A percentile compares a stretch with the other conserved stretches of the same genome.
Evolutionary conservation across 92 coral and sea anemone genomes (phyloP).

Genomic region (Scolanthus callimorphus): DNA sequence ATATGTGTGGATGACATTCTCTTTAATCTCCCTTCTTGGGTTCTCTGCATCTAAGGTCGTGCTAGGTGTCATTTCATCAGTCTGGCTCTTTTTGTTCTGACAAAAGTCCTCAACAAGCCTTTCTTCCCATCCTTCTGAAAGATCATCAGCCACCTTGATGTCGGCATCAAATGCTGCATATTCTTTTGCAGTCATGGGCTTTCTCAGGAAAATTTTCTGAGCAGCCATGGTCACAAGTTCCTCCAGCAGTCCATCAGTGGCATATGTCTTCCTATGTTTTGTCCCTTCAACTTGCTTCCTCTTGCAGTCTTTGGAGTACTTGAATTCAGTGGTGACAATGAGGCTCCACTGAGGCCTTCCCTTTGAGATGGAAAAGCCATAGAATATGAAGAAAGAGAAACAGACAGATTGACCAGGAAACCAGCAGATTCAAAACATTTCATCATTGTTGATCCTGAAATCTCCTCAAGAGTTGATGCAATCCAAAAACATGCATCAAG

Average conservation of each 20-base stretch:
- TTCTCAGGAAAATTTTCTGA: neutral
- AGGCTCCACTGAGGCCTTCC: slow-evolving; percentile 24
- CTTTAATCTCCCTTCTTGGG: neutral
- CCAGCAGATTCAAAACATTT: slow-evolving; percentile 32
- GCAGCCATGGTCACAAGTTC: neutral
- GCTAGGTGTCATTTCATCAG: neutral
- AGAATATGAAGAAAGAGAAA: slow-evolving; percentile 29
- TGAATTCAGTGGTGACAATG: slow-evolving; percentile 8
- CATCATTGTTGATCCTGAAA: slow-evolving; percentile 8
- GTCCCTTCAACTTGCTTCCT: slow-evolving; percentile 17
- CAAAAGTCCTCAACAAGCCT: slow-evolving; percentile 25
- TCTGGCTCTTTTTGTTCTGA: slow-evolving; percentile 10
- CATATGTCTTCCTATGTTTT: slow-evolving; percentile 14
- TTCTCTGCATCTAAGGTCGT: neutral
- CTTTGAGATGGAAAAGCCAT: slow-evolving; percentile 22
- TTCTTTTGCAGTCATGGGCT: slow-evolving; percentile 30
- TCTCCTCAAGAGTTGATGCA: slow-evolving; percentile 20
- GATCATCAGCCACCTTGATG: slow-evolving; percentile 12
- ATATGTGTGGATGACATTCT: slow-evolving; percentile 2
- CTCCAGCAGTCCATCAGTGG: slow-evolving; percentile 2
- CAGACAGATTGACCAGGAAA: slow-evolving; percentile 1
- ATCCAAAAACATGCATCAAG: slow-evolving; percentile 23
- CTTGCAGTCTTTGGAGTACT: slow-evolving; percentile 9
- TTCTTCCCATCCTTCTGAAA: slow-evolving; percentile 37
- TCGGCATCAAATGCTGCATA: slow-evolving; percentile 13